Percentiles rank a stretch among this genome's conserved stretches.
Evolutionary conservation across 2,797 vertebrate species (phyloP).

Genomic region (Poecile montanus): DNA sequence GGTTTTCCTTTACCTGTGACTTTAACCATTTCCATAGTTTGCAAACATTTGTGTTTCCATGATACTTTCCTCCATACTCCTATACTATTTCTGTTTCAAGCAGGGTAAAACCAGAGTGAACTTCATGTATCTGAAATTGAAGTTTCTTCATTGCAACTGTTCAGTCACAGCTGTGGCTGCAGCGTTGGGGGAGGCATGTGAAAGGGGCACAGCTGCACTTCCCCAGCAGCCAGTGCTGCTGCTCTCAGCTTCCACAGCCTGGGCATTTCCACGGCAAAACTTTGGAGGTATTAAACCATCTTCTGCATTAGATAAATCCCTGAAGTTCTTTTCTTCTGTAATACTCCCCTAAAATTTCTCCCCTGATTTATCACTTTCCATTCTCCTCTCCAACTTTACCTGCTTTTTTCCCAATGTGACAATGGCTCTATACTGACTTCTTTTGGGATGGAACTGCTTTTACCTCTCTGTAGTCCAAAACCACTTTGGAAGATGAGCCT

Average conservation of each 20-base stretch:
- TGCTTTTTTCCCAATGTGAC: neutral
- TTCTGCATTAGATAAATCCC: neutral
- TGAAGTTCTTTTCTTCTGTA: neutral
- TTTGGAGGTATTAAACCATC: neutral
- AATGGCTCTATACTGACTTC: neutral
- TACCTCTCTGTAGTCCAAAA: neutral
- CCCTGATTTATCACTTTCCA: neutral
- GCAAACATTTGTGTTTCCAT: neutral
- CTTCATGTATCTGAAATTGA: neutral
- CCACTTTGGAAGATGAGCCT: neutral
- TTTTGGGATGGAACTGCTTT: neutral
- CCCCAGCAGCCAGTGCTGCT: neutral
- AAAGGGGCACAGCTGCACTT: neutral
- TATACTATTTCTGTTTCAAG: neutral
- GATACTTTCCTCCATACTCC: neutral
- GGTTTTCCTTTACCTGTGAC: neutral
- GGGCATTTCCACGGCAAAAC: neutral
- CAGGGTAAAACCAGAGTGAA: neutral
- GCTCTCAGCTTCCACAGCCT: neutral
- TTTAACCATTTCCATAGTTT: neutral
- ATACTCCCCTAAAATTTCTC: neutral
- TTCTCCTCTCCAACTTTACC: neutral
- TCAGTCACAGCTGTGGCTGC: neutral
- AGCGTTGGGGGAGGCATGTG: neutral
- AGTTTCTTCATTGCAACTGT: neutral